Percentiles rank a stretch among this genome's conserved stretches.
phyloP scores from a whole-genome alignment of 2,113 vertebrate genomes.

The Tupaia chinensis region DNA sequence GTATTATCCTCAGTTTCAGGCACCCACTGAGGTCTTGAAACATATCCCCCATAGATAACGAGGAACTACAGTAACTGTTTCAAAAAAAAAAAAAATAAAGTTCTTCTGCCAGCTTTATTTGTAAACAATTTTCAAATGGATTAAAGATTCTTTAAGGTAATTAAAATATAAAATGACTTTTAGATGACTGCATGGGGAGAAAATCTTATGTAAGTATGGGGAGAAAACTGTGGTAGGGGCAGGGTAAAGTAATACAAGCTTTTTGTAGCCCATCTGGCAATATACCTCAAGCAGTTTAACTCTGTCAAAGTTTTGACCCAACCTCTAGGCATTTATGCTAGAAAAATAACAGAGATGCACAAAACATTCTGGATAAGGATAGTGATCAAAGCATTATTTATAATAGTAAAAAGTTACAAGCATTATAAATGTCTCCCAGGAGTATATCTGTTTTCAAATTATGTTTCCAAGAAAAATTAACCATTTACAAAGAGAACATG shows the following conservation, averaged over 20 bases:
- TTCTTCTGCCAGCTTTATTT: neutral
- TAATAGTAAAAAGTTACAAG: conserved; percentile 10
- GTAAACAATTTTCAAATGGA: neutral
- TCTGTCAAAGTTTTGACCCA: neutral
- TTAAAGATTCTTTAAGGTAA: neutral
- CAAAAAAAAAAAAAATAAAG: neutral
- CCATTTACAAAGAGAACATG: neutral
- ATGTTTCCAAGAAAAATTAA: conserved; percentile 25
- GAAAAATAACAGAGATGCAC: conserved; percentile 53
- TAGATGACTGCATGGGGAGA: neutral
- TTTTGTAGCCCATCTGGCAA: neutral
- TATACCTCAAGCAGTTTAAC: neutral
- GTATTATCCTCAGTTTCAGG: too few relatives aligned
- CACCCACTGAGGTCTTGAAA: too few relatives aligned
- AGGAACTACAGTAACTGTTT: neutral
- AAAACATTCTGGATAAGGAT: neutral
- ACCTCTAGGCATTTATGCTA: neutral
- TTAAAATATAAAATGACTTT: neutral
- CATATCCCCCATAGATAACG: too few relatives aligned
- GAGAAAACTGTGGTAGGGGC: neutral
- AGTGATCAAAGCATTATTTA: neutral
- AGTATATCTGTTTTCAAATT: neutral
- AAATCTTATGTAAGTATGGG: neutral
- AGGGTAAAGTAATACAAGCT: neutral
- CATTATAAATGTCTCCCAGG: conserved; percentile 7